Percentiles rank a stretch among this genome's conserved stretches.
Conservation (phyloP, 2,797 vertebrate genomes). For the Poecilia gillii region DNA sequence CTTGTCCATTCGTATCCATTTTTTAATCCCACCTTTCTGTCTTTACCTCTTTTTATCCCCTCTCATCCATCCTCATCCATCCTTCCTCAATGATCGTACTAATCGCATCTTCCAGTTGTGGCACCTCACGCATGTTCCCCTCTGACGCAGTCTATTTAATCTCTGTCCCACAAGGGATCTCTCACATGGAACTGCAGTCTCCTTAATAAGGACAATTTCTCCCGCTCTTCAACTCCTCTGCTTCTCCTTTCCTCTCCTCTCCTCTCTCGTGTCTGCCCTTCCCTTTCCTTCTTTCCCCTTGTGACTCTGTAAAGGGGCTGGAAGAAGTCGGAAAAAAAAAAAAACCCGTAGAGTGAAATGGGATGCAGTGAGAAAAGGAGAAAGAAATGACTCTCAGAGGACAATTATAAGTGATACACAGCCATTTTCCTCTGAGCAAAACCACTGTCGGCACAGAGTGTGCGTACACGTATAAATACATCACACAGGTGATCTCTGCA, state of each 20-base stretch:
- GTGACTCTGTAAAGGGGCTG: constrained; percentile 61
- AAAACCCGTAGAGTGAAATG: constrained; percentile 51
- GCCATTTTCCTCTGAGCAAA: constrained; percentile 67
- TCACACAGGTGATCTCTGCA: constrained; percentile 59
- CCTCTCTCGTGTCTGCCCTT: constrained; percentile 34
- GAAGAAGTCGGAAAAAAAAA: constrained; percentile 59
- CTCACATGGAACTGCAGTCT: constrained; percentile 74
- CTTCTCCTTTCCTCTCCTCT: constrained; percentile 32
- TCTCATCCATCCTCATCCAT: constrained; percentile 36
- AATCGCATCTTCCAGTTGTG: constrained; percentile 74
- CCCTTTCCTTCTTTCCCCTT: constrained; percentile 48
- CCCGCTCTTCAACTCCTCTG: constrained; percentile 58
- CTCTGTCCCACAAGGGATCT: constrained; percentile 80
- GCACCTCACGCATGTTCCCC: constrained; percentile 65
- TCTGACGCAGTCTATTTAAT: constrained; percentile 84
- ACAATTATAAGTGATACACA: constrained; percentile 80
- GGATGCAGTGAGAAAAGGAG: constrained; percentile 39
- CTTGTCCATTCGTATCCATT: neutral
- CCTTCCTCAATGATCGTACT: constrained; percentile 72
- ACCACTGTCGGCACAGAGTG: constrained; percentile 22
- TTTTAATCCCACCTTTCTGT: constrained; percentile 16
- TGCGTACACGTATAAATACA: constrained; percentile 28
- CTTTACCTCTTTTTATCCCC: constrained; percentile 29
- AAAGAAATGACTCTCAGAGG: constrained; percentile 68
- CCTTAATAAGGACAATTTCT: constrained; percentile 84